A percentile compares a stretch with the other conserved stretches of the same genome.
Evolutionary conservation across 2,113 vertebrate genomes (phyloP).

Genomic region (Aldabrachelys gigantea): DNA sequence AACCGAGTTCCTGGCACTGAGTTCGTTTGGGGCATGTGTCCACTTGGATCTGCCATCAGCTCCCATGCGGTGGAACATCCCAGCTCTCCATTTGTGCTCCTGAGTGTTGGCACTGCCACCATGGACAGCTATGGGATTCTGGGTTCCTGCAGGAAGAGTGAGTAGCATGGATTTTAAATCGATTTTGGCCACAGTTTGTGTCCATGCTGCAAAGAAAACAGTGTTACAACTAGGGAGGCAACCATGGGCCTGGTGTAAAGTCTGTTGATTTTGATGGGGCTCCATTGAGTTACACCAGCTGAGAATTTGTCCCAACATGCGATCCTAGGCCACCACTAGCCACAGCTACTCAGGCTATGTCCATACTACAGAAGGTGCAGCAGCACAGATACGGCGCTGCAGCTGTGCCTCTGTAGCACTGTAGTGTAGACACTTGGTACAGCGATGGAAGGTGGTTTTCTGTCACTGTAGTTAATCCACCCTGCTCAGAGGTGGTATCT

Average conservation of each 20-base stretch:
- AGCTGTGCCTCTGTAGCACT: background rate
- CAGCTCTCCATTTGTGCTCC: conserved; percentile 65
- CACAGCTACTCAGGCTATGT: background rate
- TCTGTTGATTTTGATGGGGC: background rate
- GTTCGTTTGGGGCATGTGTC: conserved; percentile 74
- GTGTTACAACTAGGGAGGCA: too few relatives aligned
- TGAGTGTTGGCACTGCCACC: conserved; percentile 66
- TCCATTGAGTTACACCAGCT: background rate
- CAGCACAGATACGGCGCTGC: background rate
- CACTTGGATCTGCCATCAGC: background rate
- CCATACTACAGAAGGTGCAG: background rate
- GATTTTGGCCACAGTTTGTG: too few relatives aligned
- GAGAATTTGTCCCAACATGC: background rate
- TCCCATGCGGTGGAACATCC: conserved; percentile 52
- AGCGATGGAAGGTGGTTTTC: too few relatives aligned
- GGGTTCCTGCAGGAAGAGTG: conserved; percentile 20
- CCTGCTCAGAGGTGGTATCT: background rate
- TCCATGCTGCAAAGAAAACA: too few relatives aligned
- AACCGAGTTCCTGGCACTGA: conserved; percentile 52
- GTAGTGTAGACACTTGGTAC: background rate
- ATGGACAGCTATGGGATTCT: conserved; percentile 71
- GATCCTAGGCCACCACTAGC: background rate
- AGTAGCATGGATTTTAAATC: too few relatives aligned
- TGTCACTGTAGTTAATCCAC: background rate
- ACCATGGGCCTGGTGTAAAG: background rate